These are phyloP conservation scores for Trichomalopsis sarcophagae DNA, from an alignment of 1,140 invertebrate species.

Conservation along the genomic window DNA sequence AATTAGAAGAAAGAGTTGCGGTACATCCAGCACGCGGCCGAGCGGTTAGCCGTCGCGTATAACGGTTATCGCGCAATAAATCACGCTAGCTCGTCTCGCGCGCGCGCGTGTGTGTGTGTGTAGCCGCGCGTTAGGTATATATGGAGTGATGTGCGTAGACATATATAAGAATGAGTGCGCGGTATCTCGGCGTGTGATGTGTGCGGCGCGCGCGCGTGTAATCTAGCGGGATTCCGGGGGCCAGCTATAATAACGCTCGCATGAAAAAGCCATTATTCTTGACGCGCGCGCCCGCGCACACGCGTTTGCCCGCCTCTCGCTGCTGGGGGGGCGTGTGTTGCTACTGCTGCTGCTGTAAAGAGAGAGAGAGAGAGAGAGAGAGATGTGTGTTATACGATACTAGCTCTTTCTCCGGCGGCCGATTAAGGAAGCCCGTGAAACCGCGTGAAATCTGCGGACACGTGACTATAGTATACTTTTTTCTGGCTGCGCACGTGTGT, in stretches of 20 bases:
- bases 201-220: conserved; percentile 9
- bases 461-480: not conserved
- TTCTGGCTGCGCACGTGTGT: not conserved
- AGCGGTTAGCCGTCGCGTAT: not conserved
- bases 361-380: not conserved
- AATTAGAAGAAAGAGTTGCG: not conserved
- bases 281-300: not conserved
- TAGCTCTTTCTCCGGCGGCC: conserved; percentile 22
- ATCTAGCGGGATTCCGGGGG: conserved; percentile 10
- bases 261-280: conserved; percentile 49
- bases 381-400: not conserved
- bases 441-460: conserved; percentile 63
- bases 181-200: conserved; percentile 29
- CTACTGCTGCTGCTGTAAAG: not conserved
- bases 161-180: conserved; percentile 1
- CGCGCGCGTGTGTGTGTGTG: too few species aligned
- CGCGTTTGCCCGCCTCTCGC: not conserved
- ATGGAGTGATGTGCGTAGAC: not conserved
- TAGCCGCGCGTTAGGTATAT: not conserved
- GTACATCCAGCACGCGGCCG: not conserved
- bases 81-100: not conserved
- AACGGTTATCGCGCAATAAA: conserved; percentile 3
- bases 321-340: not conserved
- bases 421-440: conserved; percentile 65
- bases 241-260: conserved; percentile 21